Evolutionary conservation across 92 coral and sea anemone species (phyloP).

Genomic region (Ricordea florida): DNA sequence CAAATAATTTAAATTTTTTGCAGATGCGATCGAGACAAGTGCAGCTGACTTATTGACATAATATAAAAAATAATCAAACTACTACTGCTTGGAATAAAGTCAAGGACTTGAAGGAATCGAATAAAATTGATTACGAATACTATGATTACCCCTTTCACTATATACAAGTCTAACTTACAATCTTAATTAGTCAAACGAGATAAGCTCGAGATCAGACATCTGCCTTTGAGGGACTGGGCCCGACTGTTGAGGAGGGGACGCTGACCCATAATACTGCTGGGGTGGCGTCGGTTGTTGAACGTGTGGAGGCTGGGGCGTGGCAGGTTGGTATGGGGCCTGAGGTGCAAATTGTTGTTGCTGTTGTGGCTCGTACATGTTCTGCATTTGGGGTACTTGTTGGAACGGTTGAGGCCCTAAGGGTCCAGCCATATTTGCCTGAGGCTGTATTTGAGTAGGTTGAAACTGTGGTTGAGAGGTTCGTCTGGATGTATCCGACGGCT

Average conservation of each 20-base stretch:
- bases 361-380: conserved; percentile 65
- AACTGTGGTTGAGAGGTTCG: conserved; percentile 21
- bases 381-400: conserved; percentile 42
- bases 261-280: conserved; percentile 53
- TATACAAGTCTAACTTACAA: not conserved
- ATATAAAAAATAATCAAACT: no score
- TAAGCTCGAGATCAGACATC: conserved; percentile 83
- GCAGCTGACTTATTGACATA: no score
- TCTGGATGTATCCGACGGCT: conserved; percentile 1
- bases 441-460: not conserved
- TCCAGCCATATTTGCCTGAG: conserved; percentile 12
- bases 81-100: no score
- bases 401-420: conserved; percentile 15
- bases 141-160: no score
- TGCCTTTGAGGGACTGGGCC: conserved; percentile 84
- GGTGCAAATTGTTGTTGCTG: conserved; percentile 35
- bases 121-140: no score
- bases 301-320: conserved; percentile 39
- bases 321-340: conserved; percentile 36
- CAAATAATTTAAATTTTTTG: no score
- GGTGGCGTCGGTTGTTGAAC: conserved; percentile 57
- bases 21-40: no score
- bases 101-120: no score
- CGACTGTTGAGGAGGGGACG: conserved; percentile 65
- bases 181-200: conserved; percentile 79